Conservation (phyloP, 2,113 vertebrate species). For the Charina bottae region DNA sequence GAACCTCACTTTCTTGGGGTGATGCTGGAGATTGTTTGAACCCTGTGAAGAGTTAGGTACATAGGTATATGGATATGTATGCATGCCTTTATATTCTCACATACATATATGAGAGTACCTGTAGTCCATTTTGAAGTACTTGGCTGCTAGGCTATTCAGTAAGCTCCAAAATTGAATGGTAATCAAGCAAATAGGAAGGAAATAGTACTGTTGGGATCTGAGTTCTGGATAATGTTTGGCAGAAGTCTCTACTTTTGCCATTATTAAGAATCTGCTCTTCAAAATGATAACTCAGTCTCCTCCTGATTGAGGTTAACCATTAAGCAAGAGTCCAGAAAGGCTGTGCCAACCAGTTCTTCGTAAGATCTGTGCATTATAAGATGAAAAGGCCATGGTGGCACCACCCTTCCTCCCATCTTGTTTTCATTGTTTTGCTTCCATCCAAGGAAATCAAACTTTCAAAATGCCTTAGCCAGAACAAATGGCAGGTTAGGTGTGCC, state of each 20-base stretch:
- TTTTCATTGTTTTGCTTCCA: background rate
- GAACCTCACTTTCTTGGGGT: background rate
- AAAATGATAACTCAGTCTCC: background rate
- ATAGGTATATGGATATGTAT: background rate
- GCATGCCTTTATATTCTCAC: background rate
- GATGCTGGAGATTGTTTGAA: no score
- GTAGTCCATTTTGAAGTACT: background rate
- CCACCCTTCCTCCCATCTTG: background rate
- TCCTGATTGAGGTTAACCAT: background rate
- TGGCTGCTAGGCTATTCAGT: background rate
- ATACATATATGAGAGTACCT: background rate
- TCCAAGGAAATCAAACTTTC: background rate
- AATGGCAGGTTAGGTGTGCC: background rate
- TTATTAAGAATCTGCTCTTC: background rate
- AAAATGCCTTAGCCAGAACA: background rate
- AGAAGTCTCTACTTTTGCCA: background rate
- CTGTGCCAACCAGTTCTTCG: background rate
- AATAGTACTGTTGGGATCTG: background rate
- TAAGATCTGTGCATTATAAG: background rate
- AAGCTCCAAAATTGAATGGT: fast-evolving
- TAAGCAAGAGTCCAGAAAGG: background rate
- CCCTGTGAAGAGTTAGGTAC: background rate
- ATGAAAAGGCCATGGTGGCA: background rate
- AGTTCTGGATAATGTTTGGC: background rate
- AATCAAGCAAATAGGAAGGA: background rate